Evolutionary conservation across 2,113 vertebrate species (phyloP).

Genomic region (Microtus montanus): DNA sequence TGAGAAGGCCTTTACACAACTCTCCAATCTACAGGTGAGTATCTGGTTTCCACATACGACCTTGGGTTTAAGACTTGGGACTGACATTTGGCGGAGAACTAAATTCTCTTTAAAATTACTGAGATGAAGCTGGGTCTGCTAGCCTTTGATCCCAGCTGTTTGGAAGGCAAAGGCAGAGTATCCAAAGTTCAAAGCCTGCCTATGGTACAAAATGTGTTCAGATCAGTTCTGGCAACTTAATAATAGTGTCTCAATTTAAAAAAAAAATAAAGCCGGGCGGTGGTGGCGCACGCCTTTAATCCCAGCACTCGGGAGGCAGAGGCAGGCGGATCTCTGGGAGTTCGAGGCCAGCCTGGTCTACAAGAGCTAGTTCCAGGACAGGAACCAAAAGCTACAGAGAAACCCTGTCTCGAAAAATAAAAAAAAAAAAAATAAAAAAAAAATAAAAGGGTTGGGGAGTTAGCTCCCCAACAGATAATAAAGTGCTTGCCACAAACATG

Average conservation of each 20-base stretch:
- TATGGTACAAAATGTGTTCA: neutral
- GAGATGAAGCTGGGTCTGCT: neutral
- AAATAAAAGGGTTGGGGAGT: neutral
- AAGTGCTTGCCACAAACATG: neutral
- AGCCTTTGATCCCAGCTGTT: neutral
- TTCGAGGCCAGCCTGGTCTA: too few species aligned
- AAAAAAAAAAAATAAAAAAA: neutral
- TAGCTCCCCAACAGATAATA: neutral
- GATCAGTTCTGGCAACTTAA: neutral
- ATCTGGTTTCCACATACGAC: neutral
- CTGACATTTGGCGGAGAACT: neutral
- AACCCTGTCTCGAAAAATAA: too few species aligned
- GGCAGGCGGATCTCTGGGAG: too few species aligned
- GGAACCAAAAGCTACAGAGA: too few species aligned
- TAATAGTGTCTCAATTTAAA: neutral
- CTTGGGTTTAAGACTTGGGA: neutral
- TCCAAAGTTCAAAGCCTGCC: neutral
- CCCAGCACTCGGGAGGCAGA: too few species aligned
- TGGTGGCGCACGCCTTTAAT: too few species aligned
- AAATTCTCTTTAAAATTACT: neutral
- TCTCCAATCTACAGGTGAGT: conserved; percentile 97
- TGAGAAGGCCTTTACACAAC: conserved; percentile 98
- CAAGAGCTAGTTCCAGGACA: too few species aligned
- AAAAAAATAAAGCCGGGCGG: too few species aligned
- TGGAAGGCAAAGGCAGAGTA: neutral